A percentile compares a stretch with the other conserved stretches of the same genome.
These are phyloP conservation scores for Momotus momota DNA, from an alignment of 2,797 vertebrate species.

Conservation along the genomic window DNA sequence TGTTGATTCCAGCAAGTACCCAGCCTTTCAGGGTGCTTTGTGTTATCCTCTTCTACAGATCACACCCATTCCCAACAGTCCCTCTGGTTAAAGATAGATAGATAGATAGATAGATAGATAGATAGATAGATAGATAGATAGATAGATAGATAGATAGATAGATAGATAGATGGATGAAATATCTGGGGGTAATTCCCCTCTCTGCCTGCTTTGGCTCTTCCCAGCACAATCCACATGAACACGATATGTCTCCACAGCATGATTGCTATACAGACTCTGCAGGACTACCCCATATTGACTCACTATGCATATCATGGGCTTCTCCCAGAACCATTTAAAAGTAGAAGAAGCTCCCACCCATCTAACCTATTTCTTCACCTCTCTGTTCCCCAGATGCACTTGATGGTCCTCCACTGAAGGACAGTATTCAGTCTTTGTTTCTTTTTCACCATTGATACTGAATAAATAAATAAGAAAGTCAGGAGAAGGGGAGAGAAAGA, in stretches of 20 bases:
- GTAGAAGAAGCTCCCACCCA: neutral
- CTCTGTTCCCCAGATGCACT: neutral
- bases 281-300: neutral
- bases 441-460: neutral
- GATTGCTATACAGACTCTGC: accelerated
- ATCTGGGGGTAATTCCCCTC: neutral
- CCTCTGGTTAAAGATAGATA: neutral
- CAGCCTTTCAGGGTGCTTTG: neutral
- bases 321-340: neutral
- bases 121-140: neutral
- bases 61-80: neutral
- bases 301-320: neutral
- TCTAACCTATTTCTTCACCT: neutral
- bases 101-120: accelerated
- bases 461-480: neutral
- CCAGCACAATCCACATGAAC: neutral
- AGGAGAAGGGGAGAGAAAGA: neutral
- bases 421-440: neutral
- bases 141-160: accelerated
- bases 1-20: neutral
- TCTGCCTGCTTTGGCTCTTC: neutral
- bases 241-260: neutral
- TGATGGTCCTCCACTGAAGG: neutral
- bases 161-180: neutral
- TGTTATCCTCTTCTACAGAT: neutral